These are phyloP conservation scores for Podiceps cristatus DNA, from an alignment of 2,113 vertebrate species.

Conservation along the genomic window DNA sequence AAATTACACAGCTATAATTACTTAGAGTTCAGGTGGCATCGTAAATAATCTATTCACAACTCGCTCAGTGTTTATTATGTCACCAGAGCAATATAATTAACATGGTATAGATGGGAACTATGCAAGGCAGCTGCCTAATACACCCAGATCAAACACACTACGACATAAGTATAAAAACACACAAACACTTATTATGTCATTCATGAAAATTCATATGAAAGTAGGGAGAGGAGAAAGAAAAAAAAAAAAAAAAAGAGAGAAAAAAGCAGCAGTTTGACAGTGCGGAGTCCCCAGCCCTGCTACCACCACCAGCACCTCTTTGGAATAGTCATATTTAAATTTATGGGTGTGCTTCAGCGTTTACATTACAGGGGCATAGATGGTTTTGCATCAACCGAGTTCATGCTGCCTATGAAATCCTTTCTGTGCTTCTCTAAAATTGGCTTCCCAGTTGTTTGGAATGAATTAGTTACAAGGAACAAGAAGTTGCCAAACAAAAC, in stretches of 20 bases:
- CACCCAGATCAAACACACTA: not conserved
- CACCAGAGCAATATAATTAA: conserved; percentile 69
- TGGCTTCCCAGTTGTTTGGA: not conserved
- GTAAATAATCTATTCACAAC: conserved; percentile 69
- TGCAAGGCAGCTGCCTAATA: not conserved
- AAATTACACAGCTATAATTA: conserved; percentile 74
- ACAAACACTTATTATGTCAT: not conserved
- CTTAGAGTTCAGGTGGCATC: conserved; percentile 70
- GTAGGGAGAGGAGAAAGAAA: too few relatives aligned
- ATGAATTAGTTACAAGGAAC: not conserved
- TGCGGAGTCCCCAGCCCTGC: not conserved
- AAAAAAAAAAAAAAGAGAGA: not conserved
- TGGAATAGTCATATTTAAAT: not conserved
- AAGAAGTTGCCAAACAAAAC: not conserved
- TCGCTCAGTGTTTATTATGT: conserved; percentile 61
- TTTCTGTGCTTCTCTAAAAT: not conserved
- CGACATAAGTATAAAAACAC: not conserved
- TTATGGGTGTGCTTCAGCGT: not conserved
- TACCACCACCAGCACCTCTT: not conserved
- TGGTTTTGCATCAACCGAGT: not conserved
- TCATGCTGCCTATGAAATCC: not conserved
- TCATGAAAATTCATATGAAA: not conserved
- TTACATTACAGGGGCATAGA: not conserved
- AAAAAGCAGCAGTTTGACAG: not conserved
- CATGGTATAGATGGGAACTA: conserved; percentile 5